These are phyloP conservation scores for Regulus satrapa DNA, from an alignment of 2,113 vertebrate genomes.

Conservation along the genomic window DNA sequence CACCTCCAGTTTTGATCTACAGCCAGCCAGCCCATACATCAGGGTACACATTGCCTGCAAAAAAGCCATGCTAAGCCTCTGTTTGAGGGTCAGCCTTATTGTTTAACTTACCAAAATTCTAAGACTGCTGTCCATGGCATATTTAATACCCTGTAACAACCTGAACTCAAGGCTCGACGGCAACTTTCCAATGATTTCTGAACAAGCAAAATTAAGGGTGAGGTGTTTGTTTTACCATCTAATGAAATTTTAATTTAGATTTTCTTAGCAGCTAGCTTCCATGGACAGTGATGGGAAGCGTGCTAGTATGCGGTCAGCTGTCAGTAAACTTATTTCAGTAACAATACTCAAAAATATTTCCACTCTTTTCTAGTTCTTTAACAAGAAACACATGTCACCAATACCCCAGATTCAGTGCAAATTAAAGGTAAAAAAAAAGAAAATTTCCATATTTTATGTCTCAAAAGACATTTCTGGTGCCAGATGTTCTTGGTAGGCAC, in stretches of 20 bases:
- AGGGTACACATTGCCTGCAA: not conserved
- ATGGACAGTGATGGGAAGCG: fast-evolving
- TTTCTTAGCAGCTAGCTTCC: not conserved
- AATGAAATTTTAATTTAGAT: not conserved
- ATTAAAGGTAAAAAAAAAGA: not conserved
- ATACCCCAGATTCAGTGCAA: not conserved
- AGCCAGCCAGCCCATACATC: not conserved
- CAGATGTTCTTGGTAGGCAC: not conserved
- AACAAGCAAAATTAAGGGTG: not conserved
- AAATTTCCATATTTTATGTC: not conserved
- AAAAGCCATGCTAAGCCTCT: not conserved
- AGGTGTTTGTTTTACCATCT: not conserved
- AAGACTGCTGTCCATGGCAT: not conserved
- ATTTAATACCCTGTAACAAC: not conserved
- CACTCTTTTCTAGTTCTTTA: not conserved
- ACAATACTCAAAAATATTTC: not conserved
- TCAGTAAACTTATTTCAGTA: not conserved
- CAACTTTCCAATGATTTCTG: not conserved
- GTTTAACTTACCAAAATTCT: not conserved
- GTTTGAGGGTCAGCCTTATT: not conserved
- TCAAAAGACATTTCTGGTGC: not conserved
- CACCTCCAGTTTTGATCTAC: slow-evolving; percentile 8
- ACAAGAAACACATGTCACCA: not conserved
- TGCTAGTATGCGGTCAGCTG: not conserved
- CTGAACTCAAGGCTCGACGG: not conserved